phyloP scores from a whole-genome alignment of 2,797 vertebrate genomes.

The Ctenochaetus hawaiiensis region DNA sequence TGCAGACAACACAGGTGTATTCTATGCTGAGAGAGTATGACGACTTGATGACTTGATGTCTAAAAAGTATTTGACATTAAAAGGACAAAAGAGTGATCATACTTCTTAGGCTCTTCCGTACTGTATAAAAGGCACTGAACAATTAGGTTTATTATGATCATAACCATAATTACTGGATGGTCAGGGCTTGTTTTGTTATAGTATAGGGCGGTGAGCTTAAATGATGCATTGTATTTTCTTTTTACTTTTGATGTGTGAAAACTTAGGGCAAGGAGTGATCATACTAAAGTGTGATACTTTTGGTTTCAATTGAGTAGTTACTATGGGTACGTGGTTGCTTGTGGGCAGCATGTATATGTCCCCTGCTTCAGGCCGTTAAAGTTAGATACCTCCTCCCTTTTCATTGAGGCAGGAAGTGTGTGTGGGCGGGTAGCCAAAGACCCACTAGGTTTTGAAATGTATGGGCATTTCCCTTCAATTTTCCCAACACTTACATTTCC shows the following conservation, averaged over 20 bases:
- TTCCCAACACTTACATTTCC: slow-evolving; percentile 17
- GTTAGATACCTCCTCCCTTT: slow-evolving; percentile 20
- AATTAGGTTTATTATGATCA: not conserved
- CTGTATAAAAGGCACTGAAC: not conserved
- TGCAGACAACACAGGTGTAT: not conserved
- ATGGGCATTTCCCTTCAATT: slow-evolving; percentile 22
- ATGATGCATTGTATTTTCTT: not conserved
- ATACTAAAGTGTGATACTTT: slow-evolving; percentile 9
- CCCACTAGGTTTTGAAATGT: slow-evolving; percentile 34
- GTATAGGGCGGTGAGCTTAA: not conserved
- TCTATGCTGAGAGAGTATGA: not conserved
- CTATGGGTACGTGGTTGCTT: not conserved
- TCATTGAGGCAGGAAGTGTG: slow-evolving; percentile 71
- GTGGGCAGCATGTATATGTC: slow-evolving; percentile 37
- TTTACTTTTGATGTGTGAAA: slow-evolving; percentile 7
- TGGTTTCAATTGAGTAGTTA: not conserved
- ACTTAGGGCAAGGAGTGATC: not conserved
- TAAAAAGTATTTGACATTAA: not conserved
- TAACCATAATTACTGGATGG: not conserved
- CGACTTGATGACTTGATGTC: not conserved
- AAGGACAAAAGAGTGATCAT: not conserved
- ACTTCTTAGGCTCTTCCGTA: not conserved
- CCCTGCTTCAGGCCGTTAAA: not conserved
- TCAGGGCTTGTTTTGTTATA: not conserved
- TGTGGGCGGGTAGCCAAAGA: slow-evolving; percentile 61